Evolutionary conservation across 1,140 invertebrate genomes (phyloP), one percentile per base, ranked within the genome.

Genomic region (Drosophila orena): DNA sequence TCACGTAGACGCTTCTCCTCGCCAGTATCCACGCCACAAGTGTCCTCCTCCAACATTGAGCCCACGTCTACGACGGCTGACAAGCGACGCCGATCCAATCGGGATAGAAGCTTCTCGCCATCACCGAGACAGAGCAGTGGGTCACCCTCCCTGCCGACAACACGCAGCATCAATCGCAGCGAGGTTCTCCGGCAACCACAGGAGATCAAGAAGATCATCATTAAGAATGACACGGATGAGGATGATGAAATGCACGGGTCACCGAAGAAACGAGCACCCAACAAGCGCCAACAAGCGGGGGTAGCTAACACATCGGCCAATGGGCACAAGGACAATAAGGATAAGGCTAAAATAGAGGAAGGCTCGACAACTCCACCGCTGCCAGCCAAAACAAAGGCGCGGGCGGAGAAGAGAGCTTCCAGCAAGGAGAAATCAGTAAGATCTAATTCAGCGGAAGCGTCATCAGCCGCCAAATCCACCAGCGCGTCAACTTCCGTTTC

Each of bases 191-290:
- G 92, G 50, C 90, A 91, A 66, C 62, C 77, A 20, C 93, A 91
- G 59, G 88, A 92, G 44, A 57, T 91, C 11, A 91, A 92, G 27
- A 92, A 92, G 55, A 92, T 86, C 14, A 80, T 92, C 17, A 80
- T 91, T 4, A 91, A 90, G 35, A 83, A 91, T 64, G 81, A 92
- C 77, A 85, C 92, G 34, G 81, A 92, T 79, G 78, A 91, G 7
- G 85, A 88, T 38, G 70, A 89, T 14, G 84, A 89, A 17, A 44
- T 49, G 22, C 62, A 73, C 15, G 60, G 59, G 11, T 50, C 37
- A 12, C 22, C 64, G 20, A 85, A 66, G 11, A 84, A 84, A 17
- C 81, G 73, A 3, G 3, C 52, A 14, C 35, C 61, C 3, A 46
- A 22, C 20, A 84, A 79, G 11, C 72, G 77, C 0, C 59, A 49